A percentile compares a stretch with the other conserved stretches of the same genome.
Evolutionary conservation across 2,797 vertebrate species (phyloP).

Genomic region (Ataeniobius toweri): DNA sequence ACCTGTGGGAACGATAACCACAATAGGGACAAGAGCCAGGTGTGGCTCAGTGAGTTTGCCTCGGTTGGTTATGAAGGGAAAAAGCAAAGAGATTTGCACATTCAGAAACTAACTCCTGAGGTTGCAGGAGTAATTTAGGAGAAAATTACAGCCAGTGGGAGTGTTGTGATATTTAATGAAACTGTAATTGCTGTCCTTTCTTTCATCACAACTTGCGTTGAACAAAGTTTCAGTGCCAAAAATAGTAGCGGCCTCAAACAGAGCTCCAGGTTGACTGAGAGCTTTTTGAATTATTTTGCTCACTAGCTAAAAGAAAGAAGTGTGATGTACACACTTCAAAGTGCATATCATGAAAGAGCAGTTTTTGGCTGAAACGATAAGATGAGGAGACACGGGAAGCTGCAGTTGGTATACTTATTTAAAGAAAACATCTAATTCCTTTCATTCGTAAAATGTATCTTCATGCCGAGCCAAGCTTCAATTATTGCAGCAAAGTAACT

Average conservation of each 20-base stretch:
- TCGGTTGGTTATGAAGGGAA: conserved; percentile 13
- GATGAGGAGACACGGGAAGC: conserved; percentile 4
- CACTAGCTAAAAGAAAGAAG: conserved; percentile 15
- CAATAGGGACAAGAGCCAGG: conserved; percentile 22
- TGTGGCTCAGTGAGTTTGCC: conserved; percentile 44
- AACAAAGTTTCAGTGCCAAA: conserved; percentile 1
- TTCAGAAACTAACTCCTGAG: conserved; percentile 25
- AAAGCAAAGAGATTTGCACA: conserved; percentile 18
- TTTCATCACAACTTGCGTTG: conserved; percentile 17
- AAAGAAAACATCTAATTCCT: conserved; percentile 26
- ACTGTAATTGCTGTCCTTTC: conserved; percentile 15
- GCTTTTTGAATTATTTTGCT: conserved; percentile 6
- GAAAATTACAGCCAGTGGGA: conserved; percentile 31
- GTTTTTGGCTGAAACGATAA: conserved; percentile 11
- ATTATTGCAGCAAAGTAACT: conserved; percentile 34
- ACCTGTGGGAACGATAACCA: conserved; percentile 25
- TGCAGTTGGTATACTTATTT: not conserved
- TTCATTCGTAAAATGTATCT: conserved; percentile 16
- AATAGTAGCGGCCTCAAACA: conserved; percentile 1
- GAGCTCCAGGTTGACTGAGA: conserved; percentile 7
- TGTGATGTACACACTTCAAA: conserved; percentile 12
- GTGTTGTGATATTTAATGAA: conserved; percentile 24
- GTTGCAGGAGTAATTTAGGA: conserved; percentile 26
- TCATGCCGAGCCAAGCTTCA: conserved; percentile 32
- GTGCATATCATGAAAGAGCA: conserved; percentile 5